Evolutionary conservation across 1,140 invertebrate genomes (phyloP).

Genomic region (Ylistrum balloti): DNA sequence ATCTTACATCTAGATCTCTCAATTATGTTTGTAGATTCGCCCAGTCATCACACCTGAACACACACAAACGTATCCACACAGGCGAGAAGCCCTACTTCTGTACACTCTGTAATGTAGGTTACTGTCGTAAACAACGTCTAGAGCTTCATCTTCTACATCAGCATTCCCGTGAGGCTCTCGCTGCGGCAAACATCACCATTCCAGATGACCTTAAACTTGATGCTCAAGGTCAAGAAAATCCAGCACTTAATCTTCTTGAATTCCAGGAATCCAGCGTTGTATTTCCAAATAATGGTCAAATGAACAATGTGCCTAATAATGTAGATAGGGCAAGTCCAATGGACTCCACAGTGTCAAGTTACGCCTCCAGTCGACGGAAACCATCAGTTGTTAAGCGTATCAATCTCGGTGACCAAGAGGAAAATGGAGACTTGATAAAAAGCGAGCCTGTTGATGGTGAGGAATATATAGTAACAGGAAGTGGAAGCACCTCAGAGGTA

Average conservation of each 20-base stretch:
- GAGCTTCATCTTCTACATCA: slow-evolving; percentile 48
- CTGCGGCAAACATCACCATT: slow-evolving; percentile 20
- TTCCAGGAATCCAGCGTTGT: neutral
- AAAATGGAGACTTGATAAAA: neutral
- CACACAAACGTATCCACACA: slow-evolving; percentile 70
- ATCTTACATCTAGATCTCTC: too few relatives aligned
- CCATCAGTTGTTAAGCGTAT: slow-evolving; percentile 46
- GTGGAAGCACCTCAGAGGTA: neutral
- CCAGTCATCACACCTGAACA: slow-evolving; percentile 70
- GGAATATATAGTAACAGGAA: slow-evolving; percentile 2
- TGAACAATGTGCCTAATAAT: neutral
- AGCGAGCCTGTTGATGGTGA: slow-evolving; percentile 26
- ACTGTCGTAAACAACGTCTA: slow-evolving; percentile 51
- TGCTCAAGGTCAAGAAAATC: slow-evolving; percentile 33
- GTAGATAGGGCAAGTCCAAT: neutral
- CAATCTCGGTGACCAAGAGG: slow-evolving; percentile 40
- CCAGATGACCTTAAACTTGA: slow-evolving; percentile 37
- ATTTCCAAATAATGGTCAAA: neutral
- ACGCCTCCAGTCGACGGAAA: slow-evolving; percentile 43
- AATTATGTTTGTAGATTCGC: slow-evolving; percentile 65
- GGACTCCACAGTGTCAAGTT: neutral
- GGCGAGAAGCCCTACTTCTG: slow-evolving; percentile 69
- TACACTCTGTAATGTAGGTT: slow-evolving; percentile 50
- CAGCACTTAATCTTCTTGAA: neutral
- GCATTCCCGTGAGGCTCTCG: slow-evolving; percentile 7